A percentile compares a stretch with the other conserved stretches of the same genome.
Evolutionary conservation across 2,113 vertebrate species (phyloP).

Genomic region (Aldabrachelys gigantea): DNA sequence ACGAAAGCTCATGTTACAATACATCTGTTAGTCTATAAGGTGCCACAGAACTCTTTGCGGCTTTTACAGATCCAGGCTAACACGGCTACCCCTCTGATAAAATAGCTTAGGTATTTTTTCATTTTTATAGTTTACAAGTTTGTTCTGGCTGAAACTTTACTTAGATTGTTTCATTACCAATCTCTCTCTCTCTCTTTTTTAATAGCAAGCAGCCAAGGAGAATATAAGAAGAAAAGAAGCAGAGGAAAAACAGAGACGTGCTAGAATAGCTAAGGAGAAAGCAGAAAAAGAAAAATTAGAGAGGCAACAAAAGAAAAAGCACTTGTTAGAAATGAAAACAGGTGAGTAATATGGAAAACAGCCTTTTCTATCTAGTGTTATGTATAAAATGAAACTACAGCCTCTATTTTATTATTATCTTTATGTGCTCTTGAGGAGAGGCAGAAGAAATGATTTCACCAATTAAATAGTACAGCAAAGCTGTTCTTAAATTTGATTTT

Average conservation of each 20-base stretch:
- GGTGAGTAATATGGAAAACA: conserved; percentile 78
- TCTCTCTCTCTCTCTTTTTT: neutral
- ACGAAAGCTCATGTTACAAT: no score
- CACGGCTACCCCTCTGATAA: no score
- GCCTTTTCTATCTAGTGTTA: neutral
- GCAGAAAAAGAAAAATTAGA: conserved; percentile 92
- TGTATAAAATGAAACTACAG: neutral
- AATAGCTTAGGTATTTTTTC: neutral
- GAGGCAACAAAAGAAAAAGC: conserved; percentile 93
- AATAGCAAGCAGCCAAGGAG: conserved; percentile 94
- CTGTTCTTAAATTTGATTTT: neutral
- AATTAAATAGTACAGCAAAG: neutral
- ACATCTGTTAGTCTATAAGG: no score
- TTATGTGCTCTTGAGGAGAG: neutral
- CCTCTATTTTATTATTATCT: neutral
- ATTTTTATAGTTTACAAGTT: neutral
- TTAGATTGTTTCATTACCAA: neutral
- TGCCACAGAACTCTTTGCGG: no score
- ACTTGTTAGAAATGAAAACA: conserved; percentile 90
- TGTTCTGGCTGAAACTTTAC: neutral
- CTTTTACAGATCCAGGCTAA: no score
- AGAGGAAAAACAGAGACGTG: conserved; percentile 92
- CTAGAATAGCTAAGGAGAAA: conserved; percentile 91
- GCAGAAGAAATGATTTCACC: neutral
- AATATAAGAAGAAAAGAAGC: conserved; percentile 88